phyloP scores from a whole-genome alignment of 2,797 vertebrate species.

The Hemitrygon akajei region DNA sequence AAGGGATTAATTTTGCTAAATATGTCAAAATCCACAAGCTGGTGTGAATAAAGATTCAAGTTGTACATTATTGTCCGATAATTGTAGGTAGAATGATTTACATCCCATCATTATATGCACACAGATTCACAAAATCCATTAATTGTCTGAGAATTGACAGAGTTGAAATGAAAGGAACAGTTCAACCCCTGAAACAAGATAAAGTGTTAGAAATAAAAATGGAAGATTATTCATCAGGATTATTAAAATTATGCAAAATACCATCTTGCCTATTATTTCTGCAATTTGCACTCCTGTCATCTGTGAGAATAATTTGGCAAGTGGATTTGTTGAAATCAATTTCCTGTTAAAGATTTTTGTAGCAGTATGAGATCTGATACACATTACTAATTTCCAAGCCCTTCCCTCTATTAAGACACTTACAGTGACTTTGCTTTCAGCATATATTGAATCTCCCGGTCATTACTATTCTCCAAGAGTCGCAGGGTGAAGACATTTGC shows the following conservation, averaged over 20 bases:
- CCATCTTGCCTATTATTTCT: neutral
- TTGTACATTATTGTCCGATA: neutral
- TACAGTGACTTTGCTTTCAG: conserved; percentile 84
- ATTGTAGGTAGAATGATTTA: neutral
- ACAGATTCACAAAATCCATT: neutral
- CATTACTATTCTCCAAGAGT: conserved; percentile 88
- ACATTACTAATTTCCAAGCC: neutral
- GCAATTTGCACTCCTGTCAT: neutral
- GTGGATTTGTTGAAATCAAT: neutral
- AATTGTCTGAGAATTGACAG: neutral
- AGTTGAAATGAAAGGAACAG: neutral
- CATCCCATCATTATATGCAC: neutral
- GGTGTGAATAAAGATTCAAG: neutral
- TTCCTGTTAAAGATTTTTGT: neutral
- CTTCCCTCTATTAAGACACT: conserved; percentile 51
- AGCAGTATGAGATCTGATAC: neutral
- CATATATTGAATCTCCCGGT: conserved; percentile 79
- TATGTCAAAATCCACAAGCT: neutral
- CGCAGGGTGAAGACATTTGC: conserved; percentile 80
- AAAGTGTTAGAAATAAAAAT: neutral
- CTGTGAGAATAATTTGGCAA: neutral
- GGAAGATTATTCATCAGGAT: neutral
- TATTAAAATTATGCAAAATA: neutral
- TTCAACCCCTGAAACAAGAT: neutral
- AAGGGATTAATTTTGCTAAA: conserved; percentile 5